Evolutionary conservation across 2,797 vertebrate species (phyloP), one percentile per base, ranked within the genome.

Genomic region (Lagocephalus sceleratus): DNA sequence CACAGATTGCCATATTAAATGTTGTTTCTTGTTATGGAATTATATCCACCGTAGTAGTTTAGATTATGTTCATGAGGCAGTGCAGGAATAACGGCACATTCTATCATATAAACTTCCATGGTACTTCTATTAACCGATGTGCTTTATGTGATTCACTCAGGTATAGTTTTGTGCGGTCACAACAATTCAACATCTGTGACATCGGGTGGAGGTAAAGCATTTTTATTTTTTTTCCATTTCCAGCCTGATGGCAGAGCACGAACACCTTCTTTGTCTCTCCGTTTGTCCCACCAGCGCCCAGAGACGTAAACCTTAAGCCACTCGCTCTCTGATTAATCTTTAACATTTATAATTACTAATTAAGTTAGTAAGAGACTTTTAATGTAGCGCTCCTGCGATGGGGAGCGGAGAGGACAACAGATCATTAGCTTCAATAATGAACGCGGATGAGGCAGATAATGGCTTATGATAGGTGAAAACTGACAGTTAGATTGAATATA

Each of bases 271-370:
- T 91, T 93, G 92, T 93, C 93, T 92, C 90, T 90, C 89, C 90
- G 89, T 89, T 89, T 85, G 85, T 85, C 78, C 71, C 74, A 29
- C 40, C 53, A 62, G 82, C 62, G 79, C 89, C 91, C 84, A 85
- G 92, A 95, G 94, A 95, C 91, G 75, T 88, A 92, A 92, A 93
- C 93, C 93, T 94, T 94, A 94, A 95, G 94, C 92, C 87, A 90
- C 87, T 91, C 91, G 86, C 90, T 90, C 92, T 91, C 90, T 91
- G 93, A 94, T 97, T 94, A 95, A 95, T 97, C 93, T 96, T 97
- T 95, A 95, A 97, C 93, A 92, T 92, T 90, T 88, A 94, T 93
- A 94, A 93, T 95, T 94, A 94, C 93, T 95, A 95, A 97, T 96
- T 97, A 95, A 96, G 94, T 96, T 93, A 92, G 91, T 92, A 92